Base-by-base conservation (phyloP, 64 coral and sea anemone genomes). In the Pocillopora verrucosa region DNA sequence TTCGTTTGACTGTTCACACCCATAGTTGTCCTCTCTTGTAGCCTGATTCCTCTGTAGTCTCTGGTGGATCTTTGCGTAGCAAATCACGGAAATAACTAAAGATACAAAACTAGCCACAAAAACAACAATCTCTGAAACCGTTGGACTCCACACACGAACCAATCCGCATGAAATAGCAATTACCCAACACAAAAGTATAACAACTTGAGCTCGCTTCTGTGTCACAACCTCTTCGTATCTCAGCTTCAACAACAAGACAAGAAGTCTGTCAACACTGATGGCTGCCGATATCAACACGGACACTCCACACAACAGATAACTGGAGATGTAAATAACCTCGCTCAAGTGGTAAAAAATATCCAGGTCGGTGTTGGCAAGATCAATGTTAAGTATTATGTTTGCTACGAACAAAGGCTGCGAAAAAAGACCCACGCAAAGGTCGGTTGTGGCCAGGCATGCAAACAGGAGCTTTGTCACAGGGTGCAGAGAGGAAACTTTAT, bases 171-270 rank as follows among this genome's bases (percentile, higher is more conserved):
- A 15, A 56, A 51, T 34, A 41, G 16, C 35, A 45, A 56, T 5
- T 7, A 37, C 16, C 34, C 34, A 17, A 20, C 36, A 76, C 1
- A 7, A 17, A 38, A 51, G 34, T 37, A 76, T 36, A 19, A 36
- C 74, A 19, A 10, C 74, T 45, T 36, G 36, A 76, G 41, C 36
- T 36, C 74, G 74, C 34, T 1, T 16, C 36, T 41, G 6, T 76
- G 74, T 76, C 36, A 76, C 74, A 76, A 76, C 35, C 19, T 76
- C 12, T 76, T 20, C 51, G 74, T 76, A 76, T 13, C 74, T 41
- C 74, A 76, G 11, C 16, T 10, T 14, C 3, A 76, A 36, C 10
- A 74, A 36, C 24, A 74, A 9, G 3, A 3, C 72, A 25, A 74
- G 72, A 25, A 74, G 72, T 35, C 72, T 34, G 34, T 34, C 72